Base-by-base conservation (phyloP, 2,797 vertebrate species). In the Kryptopterus vitreolus region DNA sequence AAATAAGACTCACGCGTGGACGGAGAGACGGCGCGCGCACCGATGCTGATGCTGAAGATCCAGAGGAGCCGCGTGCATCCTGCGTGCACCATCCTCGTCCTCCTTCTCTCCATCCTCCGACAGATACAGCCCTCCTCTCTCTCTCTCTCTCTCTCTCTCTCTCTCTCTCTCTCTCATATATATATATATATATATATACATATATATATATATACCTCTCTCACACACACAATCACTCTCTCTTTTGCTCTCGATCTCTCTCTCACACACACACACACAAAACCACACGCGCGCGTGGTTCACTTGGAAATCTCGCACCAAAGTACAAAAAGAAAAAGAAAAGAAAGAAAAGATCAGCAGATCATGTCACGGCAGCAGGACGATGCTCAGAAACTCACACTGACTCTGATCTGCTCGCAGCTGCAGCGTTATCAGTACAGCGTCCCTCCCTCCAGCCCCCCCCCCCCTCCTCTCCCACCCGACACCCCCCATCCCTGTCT, bases 331-430 rank as follows among this genome's bases (percentile, higher is more conserved):
- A 35, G 11, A 58, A 26, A 55, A 20, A 26, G 29, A 59, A n/a
- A 24, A 29, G 3, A 24, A 24, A 58, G 3, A 3, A 58, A 24
- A 33, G 29, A 13, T 20, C 53, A 58, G 53, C 15, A 13, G 7
- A 38, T 77, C n/a, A 66, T 31, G 50, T 15, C 76, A 68, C 66
- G 62, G 9, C 48, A 31, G 48, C 22, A 59, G 26, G 33, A 24
- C 29, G 31, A n/a, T 38, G 1, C 76, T 84, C 63, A 82, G 82
- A 76, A 89, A 89, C 85, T 88, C 86, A 58, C 66, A 68, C 52
- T 57, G 82, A 29, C 78, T 84, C 78, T 72, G 59, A 59, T 77
- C 78, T 71, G 24, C 72, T 80, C 80, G 61, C 33, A 52, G 57
- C 75, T 63, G 62, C 66, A 38, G 38, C 15, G 58, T 81, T 83